Conservation (phyloP, 2,888 invertebrate species). For the Theodoxus fluviatilis region DNA sequence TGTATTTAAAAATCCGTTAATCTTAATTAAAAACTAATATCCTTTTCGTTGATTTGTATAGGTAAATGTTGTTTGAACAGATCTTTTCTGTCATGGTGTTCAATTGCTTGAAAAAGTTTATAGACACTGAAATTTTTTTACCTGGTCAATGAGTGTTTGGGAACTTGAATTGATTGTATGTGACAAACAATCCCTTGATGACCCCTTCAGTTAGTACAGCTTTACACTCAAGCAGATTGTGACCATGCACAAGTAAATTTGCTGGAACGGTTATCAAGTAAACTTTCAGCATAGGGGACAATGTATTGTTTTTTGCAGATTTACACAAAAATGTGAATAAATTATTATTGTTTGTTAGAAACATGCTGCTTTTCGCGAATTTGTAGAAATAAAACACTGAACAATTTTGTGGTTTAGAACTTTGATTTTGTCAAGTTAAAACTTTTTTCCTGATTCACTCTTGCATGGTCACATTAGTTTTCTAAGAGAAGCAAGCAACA, state of each 20-base stretch:
- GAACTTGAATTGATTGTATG: no score
- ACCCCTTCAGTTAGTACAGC: no score
- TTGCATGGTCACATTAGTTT: background rate
- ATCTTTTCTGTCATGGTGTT: no score
- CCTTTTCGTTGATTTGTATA: background rate
- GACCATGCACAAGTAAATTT: no score
- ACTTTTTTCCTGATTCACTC: background rate
- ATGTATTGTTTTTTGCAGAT: background rate
- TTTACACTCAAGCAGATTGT: no score
- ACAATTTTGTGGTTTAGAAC: background rate
- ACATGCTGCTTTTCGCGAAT: background rate
- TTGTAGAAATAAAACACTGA: background rate
- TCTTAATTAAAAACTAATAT: background rate
- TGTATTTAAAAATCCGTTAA: background rate
- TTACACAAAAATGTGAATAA: background rate
- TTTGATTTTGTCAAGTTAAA: background rate
- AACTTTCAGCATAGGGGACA: background rate
- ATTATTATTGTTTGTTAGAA: background rate
- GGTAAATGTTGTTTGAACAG: no score
- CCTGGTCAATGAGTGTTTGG: background rate
- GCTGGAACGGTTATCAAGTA: no score
- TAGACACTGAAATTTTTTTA: background rate
- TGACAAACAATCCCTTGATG: no score
- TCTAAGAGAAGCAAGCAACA: background rate
- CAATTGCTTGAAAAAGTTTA: no score